Evolutionary conservation across 2,113 vertebrate species (phyloP).

Genomic region (Hippocampus mohnikei): DNA sequence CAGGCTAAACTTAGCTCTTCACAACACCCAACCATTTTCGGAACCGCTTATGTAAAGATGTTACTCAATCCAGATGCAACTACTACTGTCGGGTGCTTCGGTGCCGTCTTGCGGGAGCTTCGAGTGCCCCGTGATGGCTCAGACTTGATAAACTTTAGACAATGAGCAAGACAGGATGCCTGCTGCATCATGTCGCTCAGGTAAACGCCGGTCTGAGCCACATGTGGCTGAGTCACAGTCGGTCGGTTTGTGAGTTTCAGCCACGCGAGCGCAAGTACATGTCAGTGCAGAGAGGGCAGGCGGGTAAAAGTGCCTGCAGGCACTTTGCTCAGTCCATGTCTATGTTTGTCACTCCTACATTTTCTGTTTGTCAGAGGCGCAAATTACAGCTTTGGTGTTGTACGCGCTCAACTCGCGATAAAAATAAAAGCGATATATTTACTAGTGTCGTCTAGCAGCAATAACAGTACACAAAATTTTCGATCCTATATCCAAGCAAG

Average conservation of each 20-base stretch:
- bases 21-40: not conserved
- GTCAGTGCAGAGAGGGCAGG: slow-evolving; percentile 48
- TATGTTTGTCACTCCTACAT: slow-evolving; percentile 10
- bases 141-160: slow-evolving; percentile 24
- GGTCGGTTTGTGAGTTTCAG: slow-evolving; percentile 27
- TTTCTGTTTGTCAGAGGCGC: not conserved
- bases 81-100: not conserved
- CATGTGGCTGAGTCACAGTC: slow-evolving; percentile 50
- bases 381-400: not conserved
- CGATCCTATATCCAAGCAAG: too few species aligned
- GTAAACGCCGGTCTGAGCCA: slow-evolving; percentile 28
- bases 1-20: too few species aligned
- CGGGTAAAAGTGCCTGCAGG: slow-evolving; percentile 55
- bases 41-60: not conserved
- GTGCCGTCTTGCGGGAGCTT: too few species aligned
- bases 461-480: too few species aligned
- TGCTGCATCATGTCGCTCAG: slow-evolving; percentile 23
- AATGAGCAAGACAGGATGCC: slow-evolving; percentile 13
- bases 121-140: too few species aligned
- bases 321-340: slow-evolving; percentile 18
- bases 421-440: too few species aligned
- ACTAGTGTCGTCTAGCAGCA: too few species aligned
- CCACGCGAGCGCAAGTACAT: slow-evolving; percentile 48
- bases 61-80: not conserved
- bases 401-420: not conserved